Evolutionary conservation across 2,888 invertebrate genomes (phyloP).

Genomic region (Cryptus viduatorius): DNA sequence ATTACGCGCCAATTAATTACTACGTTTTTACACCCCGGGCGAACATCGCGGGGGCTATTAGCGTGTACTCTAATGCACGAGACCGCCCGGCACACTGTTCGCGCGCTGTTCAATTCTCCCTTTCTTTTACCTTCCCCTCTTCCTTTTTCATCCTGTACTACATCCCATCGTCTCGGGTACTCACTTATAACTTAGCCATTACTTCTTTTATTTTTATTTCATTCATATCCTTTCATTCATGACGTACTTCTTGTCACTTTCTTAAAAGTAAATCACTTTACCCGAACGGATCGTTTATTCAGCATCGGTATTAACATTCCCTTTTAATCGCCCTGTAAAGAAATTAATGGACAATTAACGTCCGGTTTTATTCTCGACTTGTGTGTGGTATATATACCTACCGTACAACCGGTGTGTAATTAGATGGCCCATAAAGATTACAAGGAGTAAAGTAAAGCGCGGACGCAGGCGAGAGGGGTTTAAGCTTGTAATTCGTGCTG

Average conservation of each 20-base stretch:
- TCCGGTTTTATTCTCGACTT: slow-evolving; percentile 38
- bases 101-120: slow-evolving; percentile 25
- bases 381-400: not conserved
- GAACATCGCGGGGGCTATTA: slow-evolving; percentile 60
- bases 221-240: slow-evolving; percentile 19
- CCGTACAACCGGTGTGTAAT: slow-evolving; percentile 68
- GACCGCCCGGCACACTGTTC: slow-evolving; percentile 53
- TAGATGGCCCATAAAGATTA: slow-evolving; percentile 76
- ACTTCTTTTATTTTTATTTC: not conserved
- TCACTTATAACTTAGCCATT: not conserved
- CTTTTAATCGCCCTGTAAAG: slow-evolving; percentile 72
- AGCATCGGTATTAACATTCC: slow-evolving; percentile 13
- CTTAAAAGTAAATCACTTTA: slow-evolving; percentile 10
- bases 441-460: slow-evolving; percentile 30
- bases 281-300: slow-evolving; percentile 13
- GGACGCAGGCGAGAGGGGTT: not conserved
- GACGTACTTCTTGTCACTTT: slow-evolving; percentile 10
- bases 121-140: slow-evolving; percentile 17
- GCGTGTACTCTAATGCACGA: slow-evolving; percentile 59
- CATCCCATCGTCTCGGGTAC: not conserved
- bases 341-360: slow-evolving; percentile 78
- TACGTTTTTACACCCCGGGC: slow-evolving; percentile 61
- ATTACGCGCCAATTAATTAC: slow-evolving; percentile 83
- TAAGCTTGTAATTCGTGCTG: slow-evolving; percentile 41
- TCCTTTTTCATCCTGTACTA: slow-evolving; percentile 2